These are phyloP conservation scores for Heptranchias perlo DNA, from an alignment of 2,113 vertebrate genomes.

Conservation along the genomic window DNA sequence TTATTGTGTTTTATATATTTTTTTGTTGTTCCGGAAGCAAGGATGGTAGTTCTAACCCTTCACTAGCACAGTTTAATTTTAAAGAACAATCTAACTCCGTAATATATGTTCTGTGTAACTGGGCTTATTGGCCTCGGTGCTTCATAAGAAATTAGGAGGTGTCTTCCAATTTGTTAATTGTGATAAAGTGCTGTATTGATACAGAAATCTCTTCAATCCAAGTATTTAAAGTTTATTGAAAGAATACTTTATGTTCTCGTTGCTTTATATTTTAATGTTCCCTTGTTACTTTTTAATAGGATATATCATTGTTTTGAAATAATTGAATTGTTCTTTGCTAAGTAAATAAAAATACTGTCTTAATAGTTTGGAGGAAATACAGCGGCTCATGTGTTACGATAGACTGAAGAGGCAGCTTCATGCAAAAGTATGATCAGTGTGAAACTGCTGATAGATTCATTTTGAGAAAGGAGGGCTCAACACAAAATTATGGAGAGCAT, in stretches of 20 bases:
- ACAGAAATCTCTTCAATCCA: not conserved
- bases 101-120: not conserved
- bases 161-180: not conserved
- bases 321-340: not conserved
- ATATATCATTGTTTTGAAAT: no score
- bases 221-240: not conserved
- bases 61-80: not conserved
- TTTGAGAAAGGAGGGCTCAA: not conserved
- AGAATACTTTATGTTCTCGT: not conserved
- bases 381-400: not conserved
- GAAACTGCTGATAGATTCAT: not conserved
- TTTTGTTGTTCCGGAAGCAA: not conserved
- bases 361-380: not conserved
- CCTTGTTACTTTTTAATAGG: no score
- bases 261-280: not conserved
- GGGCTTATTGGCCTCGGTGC: not conserved
- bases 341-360: not conserved
- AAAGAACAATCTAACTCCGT: not conserved
- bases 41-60: not conserved
- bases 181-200: not conserved
- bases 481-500: not conserved
- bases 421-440: not conserved
- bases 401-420: not conserved
- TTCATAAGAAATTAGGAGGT: not conserved
- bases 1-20: not conserved